These are phyloP conservation scores for Triplophysa dalaica DNA, from an alignment of 2,113 vertebrate species.

Conservation along the genomic window DNA sequence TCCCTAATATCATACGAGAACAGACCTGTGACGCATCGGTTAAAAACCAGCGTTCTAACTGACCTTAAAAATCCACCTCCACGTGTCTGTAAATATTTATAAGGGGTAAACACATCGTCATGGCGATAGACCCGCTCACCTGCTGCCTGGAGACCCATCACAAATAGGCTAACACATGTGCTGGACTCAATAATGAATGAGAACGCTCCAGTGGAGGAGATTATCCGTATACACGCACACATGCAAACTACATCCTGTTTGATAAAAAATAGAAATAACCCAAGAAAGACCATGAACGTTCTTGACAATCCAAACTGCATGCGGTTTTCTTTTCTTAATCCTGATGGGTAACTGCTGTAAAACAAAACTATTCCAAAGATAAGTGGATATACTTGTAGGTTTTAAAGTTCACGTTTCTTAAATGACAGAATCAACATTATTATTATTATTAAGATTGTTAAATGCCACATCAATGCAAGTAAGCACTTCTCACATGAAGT, in stretches of 20 bases:
- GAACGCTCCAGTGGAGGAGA: background rate
- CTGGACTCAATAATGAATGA: constrained; percentile 49
- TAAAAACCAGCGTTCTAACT: background rate
- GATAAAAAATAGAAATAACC: too few relatives aligned
- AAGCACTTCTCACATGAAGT: too few relatives aligned
- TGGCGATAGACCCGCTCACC: constrained; percentile 15
- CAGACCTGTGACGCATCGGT: too few relatives aligned
- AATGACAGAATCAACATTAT: too few relatives aligned
- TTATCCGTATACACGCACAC: too few relatives aligned
- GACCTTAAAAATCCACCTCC: background rate
- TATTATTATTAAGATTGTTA: too few relatives aligned
- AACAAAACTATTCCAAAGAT: background rate
- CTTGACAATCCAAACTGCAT: background rate
- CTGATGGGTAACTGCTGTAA: too few relatives aligned
- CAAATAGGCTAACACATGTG: constrained; percentile 15
- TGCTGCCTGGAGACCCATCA: constrained; percentile 27
- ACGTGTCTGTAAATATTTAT: constrained; percentile 24
- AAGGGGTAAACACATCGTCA: background rate
- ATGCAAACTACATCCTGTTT: too few relatives aligned
- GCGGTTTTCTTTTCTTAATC: background rate
- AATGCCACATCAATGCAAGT: too few relatives aligned
- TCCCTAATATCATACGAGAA: too few relatives aligned
- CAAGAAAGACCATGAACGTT: too few relatives aligned
- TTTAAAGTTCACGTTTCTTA: too few relatives aligned
- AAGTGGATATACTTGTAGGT: background rate